Base-by-base conservation (phyloP, 2,888 invertebrate species). In the Asteroscopus sphinx region DNA sequence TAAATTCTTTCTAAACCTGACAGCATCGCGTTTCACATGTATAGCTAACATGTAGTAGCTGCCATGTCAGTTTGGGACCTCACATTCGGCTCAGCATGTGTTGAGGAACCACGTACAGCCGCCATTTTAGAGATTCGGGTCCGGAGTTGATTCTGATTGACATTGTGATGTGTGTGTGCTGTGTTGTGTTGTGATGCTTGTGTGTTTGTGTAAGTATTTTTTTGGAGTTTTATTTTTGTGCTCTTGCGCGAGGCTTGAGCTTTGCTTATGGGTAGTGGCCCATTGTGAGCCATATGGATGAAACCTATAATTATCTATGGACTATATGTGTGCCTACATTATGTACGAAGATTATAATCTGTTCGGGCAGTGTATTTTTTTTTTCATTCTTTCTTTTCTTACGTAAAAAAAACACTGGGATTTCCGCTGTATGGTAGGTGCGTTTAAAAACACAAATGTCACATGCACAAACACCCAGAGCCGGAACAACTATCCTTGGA, bases 1-100 rank as follows among this genome's bases (percentile, higher is more conserved):
- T 94, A 94, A 93, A 93, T 94, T 94, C 93, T 94, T 92, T 93
- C 90, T 79, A 84, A 83, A 72, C 55, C 85, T 93, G 93, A 94
- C 94, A 93, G 91, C 84, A 88, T 86, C 51, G 65, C 78, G 76
- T 84, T 83, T 89, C 86, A 87, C 92, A 90, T 88, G 88, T 90
- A 81, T 81, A 68, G 79, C 81, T 83, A 84, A 81, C 80, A 85
- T 76, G 74, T 76, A 73, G 81, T 85, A 72, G 77, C 65, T 81
- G 82, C 75, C 72, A 85, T 86, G 87, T 56, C 70, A 68, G 75
- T 70, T 56, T 65, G 35, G 40, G 42, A 37, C 39, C 44, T 71
- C 67, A 68, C 37, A 68, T 53, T 52, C 68, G 75, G 61, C 64
- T 65, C 81, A 88, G 91, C 92, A 89, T 92, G 92, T 80, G 89